phyloP scores from a whole-genome alignment of 2,113 vertebrate genomes.

The Cynocephalus volans region DNA sequence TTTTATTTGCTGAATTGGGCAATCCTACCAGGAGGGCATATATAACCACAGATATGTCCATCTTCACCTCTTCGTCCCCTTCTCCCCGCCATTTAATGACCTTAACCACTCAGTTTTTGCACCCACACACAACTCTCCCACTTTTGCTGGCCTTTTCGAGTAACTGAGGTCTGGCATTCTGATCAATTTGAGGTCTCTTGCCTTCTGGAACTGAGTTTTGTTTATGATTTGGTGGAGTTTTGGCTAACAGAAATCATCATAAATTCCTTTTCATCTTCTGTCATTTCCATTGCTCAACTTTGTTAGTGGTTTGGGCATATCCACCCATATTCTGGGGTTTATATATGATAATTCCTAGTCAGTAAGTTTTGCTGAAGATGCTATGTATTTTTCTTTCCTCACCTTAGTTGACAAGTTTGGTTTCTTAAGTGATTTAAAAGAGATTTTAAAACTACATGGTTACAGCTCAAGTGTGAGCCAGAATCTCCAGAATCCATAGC shows the following conservation, averaged over 20 bases:
- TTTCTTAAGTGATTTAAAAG: not conserved
- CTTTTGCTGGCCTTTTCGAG: not conserved
- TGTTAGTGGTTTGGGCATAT: not conserved
- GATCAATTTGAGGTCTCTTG: not conserved
- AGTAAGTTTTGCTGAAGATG: not conserved
- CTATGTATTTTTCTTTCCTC: not conserved
- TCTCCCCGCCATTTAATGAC: not conserved
- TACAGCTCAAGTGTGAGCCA: not conserved
- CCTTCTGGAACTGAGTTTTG: not conserved
- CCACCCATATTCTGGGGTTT: not conserved
- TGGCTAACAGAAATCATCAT: not conserved
- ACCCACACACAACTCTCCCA: not conserved
- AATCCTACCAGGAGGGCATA: rapidly evolving
- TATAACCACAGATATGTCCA: not conserved
- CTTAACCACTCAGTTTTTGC: not conserved
- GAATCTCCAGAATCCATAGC: not conserved
- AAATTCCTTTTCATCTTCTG: not conserved
- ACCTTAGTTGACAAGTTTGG: not conserved
- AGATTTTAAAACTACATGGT: not conserved
- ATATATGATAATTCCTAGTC: not conserved
- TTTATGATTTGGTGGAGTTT: not conserved
- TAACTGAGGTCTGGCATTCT: not conserved
- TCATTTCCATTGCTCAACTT: not conserved
- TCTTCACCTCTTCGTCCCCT: too few species aligned
- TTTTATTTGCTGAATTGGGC: not conserved